Base-by-base conservation (phyloP, 2,888 invertebrate species). In the Brachyptera putata region DNA sequence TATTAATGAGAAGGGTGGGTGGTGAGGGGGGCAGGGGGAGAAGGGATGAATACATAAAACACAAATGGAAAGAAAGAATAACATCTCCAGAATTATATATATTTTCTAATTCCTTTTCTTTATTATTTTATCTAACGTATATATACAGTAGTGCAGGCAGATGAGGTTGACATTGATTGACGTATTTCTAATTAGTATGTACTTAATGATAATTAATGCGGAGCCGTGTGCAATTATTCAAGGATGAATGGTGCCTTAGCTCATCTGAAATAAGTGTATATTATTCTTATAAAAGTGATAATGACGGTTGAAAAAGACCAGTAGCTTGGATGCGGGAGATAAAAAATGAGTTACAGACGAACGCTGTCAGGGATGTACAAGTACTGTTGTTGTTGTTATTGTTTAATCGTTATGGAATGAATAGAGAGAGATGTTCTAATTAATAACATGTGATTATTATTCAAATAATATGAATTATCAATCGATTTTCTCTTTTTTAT, bases 141-240 rank as follows among this genome's bases (percentile, higher is more conserved):
- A n/a, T n/a, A n/a, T n/a, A n/a, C n/a, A n/a, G n/a, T n/a, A n/a
- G n/a, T n/a, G n/a, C n/a, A 26, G 25, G 21, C 53, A 53, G 53
- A 53, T 53, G 53, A 53, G 36, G 21, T 36, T 53, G 53, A 53
- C 53, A 53, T 53, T 53, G 53, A 53, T 53, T 53, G 53, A 53
- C 53, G 53, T 53, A 30, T 53, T 53, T 53, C 53, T 53, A 53
- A 53, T 53, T 53, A 53, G 53, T 53, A 34, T 53, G 53, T 53
- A 53, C 53, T 53, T 53, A 53, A 53, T 53, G 53, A 53, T 53
- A 53, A 53, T 53, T 53, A 53, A 53, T 53, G 53, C 36, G 36
- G 21, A 22, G 53, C 36, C 21, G 22, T 22, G 36, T 53, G 34
- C 53, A 36, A 53, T 30, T 30, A 50, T 50, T 50, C 49, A 50